A percentile compares a stretch with the other conserved stretches of the same genome.
Evolutionary conservation across 2,113 vertebrate genomes (phyloP).

Genomic region (Probosciger aterrimus): DNA sequence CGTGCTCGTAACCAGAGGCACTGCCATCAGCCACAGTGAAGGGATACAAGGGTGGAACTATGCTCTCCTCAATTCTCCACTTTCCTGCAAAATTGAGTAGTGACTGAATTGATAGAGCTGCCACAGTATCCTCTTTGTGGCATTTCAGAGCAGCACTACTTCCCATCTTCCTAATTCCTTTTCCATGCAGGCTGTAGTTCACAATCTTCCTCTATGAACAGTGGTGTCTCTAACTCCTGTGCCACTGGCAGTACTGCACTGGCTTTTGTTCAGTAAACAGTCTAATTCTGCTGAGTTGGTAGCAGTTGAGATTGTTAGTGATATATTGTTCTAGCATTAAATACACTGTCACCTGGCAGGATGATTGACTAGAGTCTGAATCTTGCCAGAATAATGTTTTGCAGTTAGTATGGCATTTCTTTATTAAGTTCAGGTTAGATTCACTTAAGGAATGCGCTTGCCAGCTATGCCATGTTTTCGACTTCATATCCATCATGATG

Average conservation of each 20-base stretch:
- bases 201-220: not conserved
- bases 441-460: constrained; percentile 38
- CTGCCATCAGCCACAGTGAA: not conserved
- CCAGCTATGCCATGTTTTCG: constrained; percentile 25
- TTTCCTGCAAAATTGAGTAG: not conserved
- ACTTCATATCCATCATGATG: constrained; percentile 43
- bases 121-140: not conserved
- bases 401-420: constrained; percentile 51
- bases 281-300: constrained; percentile 34
- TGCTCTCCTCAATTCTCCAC: not conserved
- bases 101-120: not conserved
- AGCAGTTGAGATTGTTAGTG: constrained; percentile 39
- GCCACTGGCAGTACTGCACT: not conserved
- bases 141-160: not conserved
- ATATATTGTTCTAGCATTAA: constrained; percentile 45
- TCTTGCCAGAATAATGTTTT: constrained; percentile 37
- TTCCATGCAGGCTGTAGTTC: not conserved
- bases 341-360: constrained; percentile 43
- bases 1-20: fast-evolving
- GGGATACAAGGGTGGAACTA: fast-evolving
- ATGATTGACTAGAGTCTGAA: constrained; percentile 44
- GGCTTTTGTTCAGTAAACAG: constrained; percentile 26
- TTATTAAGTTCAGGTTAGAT: constrained; percentile 66
- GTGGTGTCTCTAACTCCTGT: not conserved
- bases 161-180: not conserved